A percentile compares a stretch with the other conserved stretches of the same genome.
These are phyloP conservation scores for Ostrea edulis DNA, from an alignment of 1,140 invertebrate species.

Conservation along the genomic window DNA sequence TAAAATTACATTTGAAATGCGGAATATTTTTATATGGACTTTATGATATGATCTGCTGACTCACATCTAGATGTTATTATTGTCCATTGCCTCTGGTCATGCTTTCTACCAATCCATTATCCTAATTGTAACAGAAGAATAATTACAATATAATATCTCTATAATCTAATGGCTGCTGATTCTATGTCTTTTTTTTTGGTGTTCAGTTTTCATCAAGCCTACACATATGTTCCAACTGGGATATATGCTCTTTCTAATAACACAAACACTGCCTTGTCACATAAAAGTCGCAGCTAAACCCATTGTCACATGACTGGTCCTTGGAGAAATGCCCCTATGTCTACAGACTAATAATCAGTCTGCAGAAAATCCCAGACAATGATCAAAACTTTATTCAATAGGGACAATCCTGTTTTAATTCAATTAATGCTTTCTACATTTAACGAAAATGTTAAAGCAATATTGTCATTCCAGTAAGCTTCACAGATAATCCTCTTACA, in stretches of 20 bases:
- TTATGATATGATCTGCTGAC: slow-evolving; percentile 17
- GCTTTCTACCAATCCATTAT: slow-evolving; percentile 20
- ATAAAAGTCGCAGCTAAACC: neutral
- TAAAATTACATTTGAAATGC: neutral
- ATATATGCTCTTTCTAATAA: neutral
- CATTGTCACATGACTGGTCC: neutral
- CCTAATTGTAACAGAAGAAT: neutral
- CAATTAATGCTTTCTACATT: neutral
- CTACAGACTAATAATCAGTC: neutral
- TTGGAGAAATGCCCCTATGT: neutral
- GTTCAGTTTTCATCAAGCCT: neutral
- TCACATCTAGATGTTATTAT: slow-evolving; percentile 1
- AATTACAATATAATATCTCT: neutral
- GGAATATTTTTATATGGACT: neutral
- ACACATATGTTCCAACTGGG: neutral
- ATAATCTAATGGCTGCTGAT: slow-evolving; percentile 7
- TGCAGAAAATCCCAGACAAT: neutral
- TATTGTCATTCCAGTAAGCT: slow-evolving; percentile 2
- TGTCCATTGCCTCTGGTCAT: slow-evolving; percentile 22
- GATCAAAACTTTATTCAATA: neutral
- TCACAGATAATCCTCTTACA: neutral
- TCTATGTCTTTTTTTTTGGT: neutral
- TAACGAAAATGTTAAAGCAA: neutral
- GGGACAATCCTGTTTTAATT: neutral
- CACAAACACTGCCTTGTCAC: neutral